A percentile compares a stretch with the other conserved stretches of the same genome.
Conservation (phyloP, 2,797 vertebrate species). For the Ptychadena robeensis region DNA sequence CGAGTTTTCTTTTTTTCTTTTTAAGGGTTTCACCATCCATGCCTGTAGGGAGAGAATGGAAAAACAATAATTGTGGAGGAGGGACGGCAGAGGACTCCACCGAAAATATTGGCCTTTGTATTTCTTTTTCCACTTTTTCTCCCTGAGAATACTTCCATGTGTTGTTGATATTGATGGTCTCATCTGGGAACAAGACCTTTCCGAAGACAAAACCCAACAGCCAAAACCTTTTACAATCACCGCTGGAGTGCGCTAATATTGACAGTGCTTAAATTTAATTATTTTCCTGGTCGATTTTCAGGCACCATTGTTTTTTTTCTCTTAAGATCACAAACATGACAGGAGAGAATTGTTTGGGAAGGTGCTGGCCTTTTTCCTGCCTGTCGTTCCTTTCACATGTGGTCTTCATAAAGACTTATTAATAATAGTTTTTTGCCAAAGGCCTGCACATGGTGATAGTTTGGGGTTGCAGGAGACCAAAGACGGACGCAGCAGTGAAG, state of each 20-base stretch:
- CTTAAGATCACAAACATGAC: slow-evolving; percentile 29
- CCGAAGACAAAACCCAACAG: not conserved
- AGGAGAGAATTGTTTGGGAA: slow-evolving; percentile 13
- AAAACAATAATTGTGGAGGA: not conserved
- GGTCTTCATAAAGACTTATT: slow-evolving; percentile 40
- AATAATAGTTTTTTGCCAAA: slow-evolving; percentile 44
- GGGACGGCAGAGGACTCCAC: not conserved
- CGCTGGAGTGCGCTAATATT: not conserved
- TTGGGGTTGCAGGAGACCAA: slow-evolving; percentile 31
- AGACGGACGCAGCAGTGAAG: slow-evolving; percentile 38
- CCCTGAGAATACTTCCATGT: not conserved
- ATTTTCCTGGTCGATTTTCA: not conserved
- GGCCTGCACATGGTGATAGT: slow-evolving; percentile 51
- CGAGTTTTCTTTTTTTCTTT: not conserved
- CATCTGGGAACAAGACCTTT: not conserved
- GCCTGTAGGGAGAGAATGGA: not conserved
- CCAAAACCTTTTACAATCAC: not conserved
- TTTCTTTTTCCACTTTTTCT: not conserved
- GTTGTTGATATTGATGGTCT: not conserved
- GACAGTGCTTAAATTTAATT: not conserved
- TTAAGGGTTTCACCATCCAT: not conserved
- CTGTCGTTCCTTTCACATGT: slow-evolving; percentile 18
- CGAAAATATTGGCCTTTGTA: not conserved
- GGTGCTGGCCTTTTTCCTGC: not conserved
- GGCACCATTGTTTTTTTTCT: not conserved